Percentiles rank a stretch among this genome's conserved stretches.
Conservation (phyloP, 1,140 invertebrate species). For the Berghia stephanieae region DNA sequence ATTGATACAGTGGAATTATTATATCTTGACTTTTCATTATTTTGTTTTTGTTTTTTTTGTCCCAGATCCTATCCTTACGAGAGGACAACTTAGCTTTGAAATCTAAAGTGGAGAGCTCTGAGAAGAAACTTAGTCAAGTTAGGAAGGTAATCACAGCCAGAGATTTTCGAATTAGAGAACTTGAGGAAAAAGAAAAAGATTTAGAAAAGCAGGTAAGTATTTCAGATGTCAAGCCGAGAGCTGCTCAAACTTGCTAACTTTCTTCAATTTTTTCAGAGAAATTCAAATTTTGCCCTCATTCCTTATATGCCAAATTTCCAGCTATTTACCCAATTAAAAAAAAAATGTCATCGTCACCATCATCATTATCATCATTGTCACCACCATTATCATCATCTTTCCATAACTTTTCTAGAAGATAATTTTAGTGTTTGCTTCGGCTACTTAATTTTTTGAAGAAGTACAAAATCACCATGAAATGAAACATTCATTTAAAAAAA, state of each 20-base stretch:
- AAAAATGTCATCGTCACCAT: too few species aligned
- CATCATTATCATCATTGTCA: too few species aligned
- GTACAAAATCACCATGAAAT: too few species aligned
- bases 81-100: conserved; percentile 27
- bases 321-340: too few species aligned
- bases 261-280: too few species aligned
- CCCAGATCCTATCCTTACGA: conserved; percentile 1
- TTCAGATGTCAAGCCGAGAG: not conserved
- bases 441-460: too few species aligned
- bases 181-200: conserved; percentile 40
- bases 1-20: not conserved
- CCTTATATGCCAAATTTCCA: too few species aligned
- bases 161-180: conserved; percentile 47
- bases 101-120: conserved; percentile 42
- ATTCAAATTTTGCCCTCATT: too few species aligned
- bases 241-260: not conserved
- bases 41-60: not conserved
- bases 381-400: too few species aligned
- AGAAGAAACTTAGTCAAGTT: conserved; percentile 45
- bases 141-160: conserved; percentile 45
- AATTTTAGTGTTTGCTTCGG: too few species aligned
- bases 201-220: conserved; percentile 33
- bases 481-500: too few species aligned
- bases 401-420: too few species aligned
- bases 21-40: not conserved